These are phyloP conservation scores for Peribatodes rhomboidaria DNA, from an alignment of 2,888 invertebrate genomes.

Conservation along the genomic window DNA sequence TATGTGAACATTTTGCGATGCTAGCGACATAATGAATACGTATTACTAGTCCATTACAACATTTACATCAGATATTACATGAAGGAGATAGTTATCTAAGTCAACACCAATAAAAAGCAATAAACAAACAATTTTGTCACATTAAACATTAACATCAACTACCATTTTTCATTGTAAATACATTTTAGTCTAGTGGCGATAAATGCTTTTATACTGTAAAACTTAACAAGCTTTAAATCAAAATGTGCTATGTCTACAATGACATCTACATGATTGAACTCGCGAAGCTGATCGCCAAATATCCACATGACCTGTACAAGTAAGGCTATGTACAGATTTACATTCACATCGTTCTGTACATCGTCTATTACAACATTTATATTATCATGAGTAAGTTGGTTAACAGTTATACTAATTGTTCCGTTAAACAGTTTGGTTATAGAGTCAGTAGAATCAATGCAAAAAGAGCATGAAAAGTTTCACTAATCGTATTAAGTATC, in stretches of 20 bases:
- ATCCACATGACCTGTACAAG: slow-evolving; percentile 86
- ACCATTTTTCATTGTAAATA: slow-evolving; percentile 83
- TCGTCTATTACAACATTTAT: slow-evolving; percentile 57
- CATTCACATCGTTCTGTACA: slow-evolving; percentile 61
- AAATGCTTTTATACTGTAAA: slow-evolving; percentile 54
- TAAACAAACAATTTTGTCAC: slow-evolving; percentile 64
- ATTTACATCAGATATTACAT: slow-evolving; percentile 62
- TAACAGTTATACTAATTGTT: slow-evolving; percentile 58
- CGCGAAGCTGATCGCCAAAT: slow-evolving; percentile 85
- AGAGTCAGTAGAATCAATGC: slow-evolving; percentile 51
- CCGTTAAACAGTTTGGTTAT: slow-evolving; percentile 55
- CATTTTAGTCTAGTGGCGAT: slow-evolving; percentile 69
- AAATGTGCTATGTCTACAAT: slow-evolving; percentile 71
- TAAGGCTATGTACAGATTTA: slow-evolving; percentile 76
- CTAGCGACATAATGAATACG: slow-evolving; percentile 74
- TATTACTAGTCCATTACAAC: slow-evolving; percentile 55
- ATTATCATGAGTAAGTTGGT: slow-evolving; percentile 44
- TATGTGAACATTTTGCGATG: slow-evolving; percentile 87
- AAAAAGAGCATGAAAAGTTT: slow-evolving; percentile 47
- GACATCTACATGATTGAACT: slow-evolving; percentile 67
- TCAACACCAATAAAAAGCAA: slow-evolving; percentile 69
- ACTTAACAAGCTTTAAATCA: slow-evolving; percentile 72
- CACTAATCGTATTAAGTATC: slow-evolving; percentile 43
- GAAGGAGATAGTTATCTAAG: slow-evolving; percentile 57
- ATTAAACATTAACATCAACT: slow-evolving; percentile 63